These are phyloP conservation scores for Galaxias olidus DNA, from an alignment of 2,797 vertebrate species.

Conservation along the genomic window DNA sequence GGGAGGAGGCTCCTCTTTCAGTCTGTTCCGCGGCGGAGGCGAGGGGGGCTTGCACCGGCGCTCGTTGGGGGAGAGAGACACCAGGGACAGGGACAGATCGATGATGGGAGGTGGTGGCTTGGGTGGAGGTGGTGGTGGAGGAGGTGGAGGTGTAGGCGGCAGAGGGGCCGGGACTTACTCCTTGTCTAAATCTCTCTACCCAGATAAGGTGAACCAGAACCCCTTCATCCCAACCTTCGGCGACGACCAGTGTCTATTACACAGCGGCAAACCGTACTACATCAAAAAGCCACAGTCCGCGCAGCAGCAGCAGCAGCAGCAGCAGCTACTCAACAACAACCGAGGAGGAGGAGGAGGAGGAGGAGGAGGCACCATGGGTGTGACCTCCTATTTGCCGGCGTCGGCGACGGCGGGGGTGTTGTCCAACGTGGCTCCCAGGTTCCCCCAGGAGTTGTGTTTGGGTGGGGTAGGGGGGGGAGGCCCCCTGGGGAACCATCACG, in stretches of 20 bases:
- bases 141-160: slow-evolving; percentile 58
- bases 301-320: slow-evolving; percentile 85
- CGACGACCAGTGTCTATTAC: slow-evolving; percentile 99
- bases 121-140: slow-evolving; percentile 70
- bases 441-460: slow-evolving; percentile 76
- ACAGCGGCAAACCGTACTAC: slow-evolving; percentile 99
- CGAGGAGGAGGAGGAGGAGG: slow-evolving; percentile 95
- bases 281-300: slow-evolving; percentile 87
- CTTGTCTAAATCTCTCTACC: slow-evolving; percentile 99
- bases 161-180: slow-evolving; percentile 89
- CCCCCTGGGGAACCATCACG: slow-evolving; percentile 91
- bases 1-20: slow-evolving; percentile 78
- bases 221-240: slow-evolving; percentile 99
- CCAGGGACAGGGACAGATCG: slow-evolving; percentile 79
- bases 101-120: slow-evolving; percentile 78
- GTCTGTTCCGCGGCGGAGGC: slow-evolving; percentile 72
- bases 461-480: slow-evolving; percentile 62
- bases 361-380: slow-evolving; percentile 84
- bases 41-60: slow-evolving; percentile 79
- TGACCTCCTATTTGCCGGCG: slow-evolving; percentile 88
- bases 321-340: slow-evolving; percentile 81
- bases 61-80: slow-evolving; percentile 79
- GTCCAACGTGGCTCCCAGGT: slow-evolving; percentile 90
- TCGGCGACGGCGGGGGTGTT: slow-evolving; percentile 91
- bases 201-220: slow-evolving; percentile 99